Evolutionary conservation across 2,113 vertebrate genomes (phyloP), one percentile per base, ranked within the genome.

Genomic region (Notothenia rossii): DNA sequence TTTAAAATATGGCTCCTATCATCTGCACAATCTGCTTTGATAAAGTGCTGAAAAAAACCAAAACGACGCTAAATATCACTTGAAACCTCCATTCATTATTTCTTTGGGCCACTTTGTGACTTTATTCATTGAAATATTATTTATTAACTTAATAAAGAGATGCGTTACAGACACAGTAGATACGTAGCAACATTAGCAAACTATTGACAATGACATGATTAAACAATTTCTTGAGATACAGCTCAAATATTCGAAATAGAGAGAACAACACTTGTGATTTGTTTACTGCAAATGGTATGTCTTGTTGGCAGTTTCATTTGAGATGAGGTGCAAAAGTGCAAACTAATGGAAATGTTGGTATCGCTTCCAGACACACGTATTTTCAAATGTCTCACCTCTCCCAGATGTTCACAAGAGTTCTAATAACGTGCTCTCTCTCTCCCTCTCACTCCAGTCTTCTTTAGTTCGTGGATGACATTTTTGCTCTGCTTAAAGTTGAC

Each of bases 401-500:
- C 88, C 89, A 92, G 90, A 92, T 91, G 88, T 86, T 90, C 64
- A 68, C 3, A 17, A 63, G 63, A 77, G 62, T 54, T 77, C 60
- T 86, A 89, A 84, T 89, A 80, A 91, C 64, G 63, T 72, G 51
- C 73, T 17, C 75, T 67, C 77, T 75, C 59, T 48, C 74, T 50
- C 51, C n/a, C 40, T 58, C 15, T 61, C 48, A 65, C 10, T 1
- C 36, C 5, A 36, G 64, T 78, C 62, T 55, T 45, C 46, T 79
- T 33, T 13, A 63, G 51, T 62, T 79, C n/a, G 33, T 60, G 20
- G 62, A 46, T 64, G 6, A 45, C 65, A 78, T 76, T 62, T 10
- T 14, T 59, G 48, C 5, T 55, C 33, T 72, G 58, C 71, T 78
- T 86, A 12, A 76, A 81, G 70, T 78, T 66, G 64, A 85, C 79